Base-by-base conservation (phyloP, 2,888 invertebrate genomes). In the Eugnorisma glareosa region DNA sequence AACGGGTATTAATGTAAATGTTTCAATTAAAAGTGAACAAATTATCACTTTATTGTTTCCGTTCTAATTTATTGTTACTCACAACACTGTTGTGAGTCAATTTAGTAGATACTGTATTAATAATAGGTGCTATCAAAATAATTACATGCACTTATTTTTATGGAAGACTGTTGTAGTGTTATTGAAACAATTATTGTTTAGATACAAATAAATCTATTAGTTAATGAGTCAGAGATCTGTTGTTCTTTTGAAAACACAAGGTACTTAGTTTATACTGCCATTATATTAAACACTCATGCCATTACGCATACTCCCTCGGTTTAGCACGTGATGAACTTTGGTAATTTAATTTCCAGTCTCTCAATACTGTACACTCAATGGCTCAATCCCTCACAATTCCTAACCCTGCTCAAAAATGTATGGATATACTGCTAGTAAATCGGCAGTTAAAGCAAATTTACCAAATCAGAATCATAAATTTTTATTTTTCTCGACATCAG, bases 1-100 rank as follows among this genome's bases (percentile, higher is more conserved):
- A 63, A 63, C 37, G n/a, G 15, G 18, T 28, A 40, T 40, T 79
- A 54, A 66, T 79, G 61, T 61, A 54, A 74, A 74, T 72, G 43
- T 57, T 67, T 67, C 24, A 73, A 75, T 79, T 79, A 71, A 70
- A 79, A 69, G 43, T 72, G 21, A 61, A 35, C 63, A 71, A 64
- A 71, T 73, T 35, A 66, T 78, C 63, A 28, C 31, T 74, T 81
- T 61, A 59, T 85, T 79, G 66, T 85, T 83, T 79, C 73, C 76
- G 81, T 83, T 85, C 61, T 51, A 75, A 71, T 73, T 61, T 35
- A 61, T 61, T 85, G 28, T 59, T 59, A 59, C 31, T 67, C 43
- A 64, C 15, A 51, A 66, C 21, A 45, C 35, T 35, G 63, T 66
- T 66, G 63, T 72, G 51, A 68, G 67, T 82, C 68, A 69, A 61